Evolutionary conservation across 2,797 vertebrate genomes (phyloP), one percentile per base, ranked within the genome.

Genomic region (Sciurus vulgaris): DNA sequence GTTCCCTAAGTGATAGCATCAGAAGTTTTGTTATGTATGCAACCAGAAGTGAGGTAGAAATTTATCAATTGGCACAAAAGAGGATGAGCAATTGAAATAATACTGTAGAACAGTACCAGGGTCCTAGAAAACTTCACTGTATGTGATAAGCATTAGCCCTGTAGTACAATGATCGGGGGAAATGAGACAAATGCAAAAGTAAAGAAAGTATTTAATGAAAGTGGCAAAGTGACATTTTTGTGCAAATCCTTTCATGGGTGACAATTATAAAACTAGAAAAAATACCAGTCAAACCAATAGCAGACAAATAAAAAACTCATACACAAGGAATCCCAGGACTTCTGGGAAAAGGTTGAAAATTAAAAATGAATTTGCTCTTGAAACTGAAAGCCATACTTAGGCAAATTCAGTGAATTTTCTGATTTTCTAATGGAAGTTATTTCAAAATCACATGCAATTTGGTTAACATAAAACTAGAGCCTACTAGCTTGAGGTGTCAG

Each of bases 181-280:
- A 18, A 2, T 72, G 13, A 86, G 44, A 15, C 9, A 93, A 86
- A 47, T 63, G 72, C 18, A 54, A 12, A 78, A 56, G 17, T 10
- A 56, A 91, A 89, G 9, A 5, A 73, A 72, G 14, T 17, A 38
- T 2, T 10, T 70, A 4, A 11, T 14, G 15, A 82, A 90, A 7
- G 28, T 22, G 9, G 0, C 41, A 0, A 2, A 47, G 0, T 70
- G 67, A 51, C 9, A 85, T 1, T 56, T 35, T 33, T 76, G 1
- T 18, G 3, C 18, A 26, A 4, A 63, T 26, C 33, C 44, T 49
- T 56, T 22, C 15, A 18, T 13, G 7, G 5, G 17, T n/a, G 81
- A 28, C 13, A 61, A 4, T 83, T 33, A n/a, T 15, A 33, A 94
- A 76, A 30, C 30, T 51, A 54, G 35, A 81, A 76, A 81, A 76